Evolutionary conservation across 2,113 vertebrate species (phyloP), one percentile per base, ranked within the genome.

Genomic region (Brienomyrus brachyistius): DNA sequence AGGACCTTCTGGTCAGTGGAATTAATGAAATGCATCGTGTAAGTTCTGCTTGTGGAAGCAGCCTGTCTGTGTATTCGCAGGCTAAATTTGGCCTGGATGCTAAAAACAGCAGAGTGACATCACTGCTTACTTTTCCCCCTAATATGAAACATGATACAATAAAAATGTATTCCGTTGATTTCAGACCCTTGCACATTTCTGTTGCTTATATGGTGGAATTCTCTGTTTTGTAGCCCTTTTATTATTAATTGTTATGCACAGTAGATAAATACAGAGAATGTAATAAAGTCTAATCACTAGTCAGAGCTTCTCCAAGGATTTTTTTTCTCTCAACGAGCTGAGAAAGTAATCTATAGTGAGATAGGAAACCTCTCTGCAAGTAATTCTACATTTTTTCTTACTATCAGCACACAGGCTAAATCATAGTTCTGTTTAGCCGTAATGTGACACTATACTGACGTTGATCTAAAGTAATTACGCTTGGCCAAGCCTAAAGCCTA

Each of bases 31-130:
- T 7, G 35, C 35, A 80, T 2, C 5, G 17, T 17, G 74, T 80
- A 40, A 80, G 74, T 80, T 80, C 31, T 80, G 74, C 74, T 35
- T 80, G 35, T 80, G 40, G 82, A 85, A 50, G 48, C 21, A 23
- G 82, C 7, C 31, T 13, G 35, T 40, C 35, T 43, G 5, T 43
- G 74, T 19, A 80, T 17, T 43, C 5, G 0, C 82, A 27, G 43
- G n/a, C 83, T 86, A 86, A 86, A 86, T 86, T 86, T 86, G n/a
- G 45, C 83, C n/a, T 3, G 10, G 23, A 27, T 86, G 47, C 83
- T 86, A 45, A 85, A 85, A 85, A 50, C 43, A 85, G 82, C 82
- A 50, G 10, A 5, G 8, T 85, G 48, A 50, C 83, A 86, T 86
- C 47, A n/a, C 21, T 27, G 83, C 47, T 50, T 51, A n/a, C n/a